A percentile compares a stretch with the other conserved stretches of the same genome.
phyloP scores from a whole-genome alignment of 2,113 vertebrate genomes.

The Periophthalmus modestus region DNA sequence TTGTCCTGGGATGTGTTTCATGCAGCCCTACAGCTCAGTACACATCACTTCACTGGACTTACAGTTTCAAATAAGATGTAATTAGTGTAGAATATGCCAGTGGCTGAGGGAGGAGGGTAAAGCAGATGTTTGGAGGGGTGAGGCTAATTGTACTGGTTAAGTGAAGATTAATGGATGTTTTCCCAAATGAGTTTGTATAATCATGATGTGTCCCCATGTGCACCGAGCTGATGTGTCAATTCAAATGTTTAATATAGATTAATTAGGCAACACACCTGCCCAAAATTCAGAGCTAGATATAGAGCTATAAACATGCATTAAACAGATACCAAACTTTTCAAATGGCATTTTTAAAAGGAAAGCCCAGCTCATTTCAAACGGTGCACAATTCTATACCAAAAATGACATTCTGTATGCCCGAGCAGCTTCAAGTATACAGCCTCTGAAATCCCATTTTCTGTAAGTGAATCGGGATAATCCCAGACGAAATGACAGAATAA shows the following conservation, averaged over 20 bases:
- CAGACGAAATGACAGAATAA: constrained; percentile 56
- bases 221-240: background rate
- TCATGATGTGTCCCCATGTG: background rate
- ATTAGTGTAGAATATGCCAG: constrained; percentile 41
- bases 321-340: background rate
- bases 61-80: constrained; percentile 49
- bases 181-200: constrained; percentile 11
- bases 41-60: constrained; percentile 7
- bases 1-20: too few species aligned
- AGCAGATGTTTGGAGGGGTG: constrained; percentile 51
- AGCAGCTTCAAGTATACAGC: constrained; percentile 53
- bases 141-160: constrained; percentile 18
- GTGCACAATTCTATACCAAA: constrained; percentile 34
- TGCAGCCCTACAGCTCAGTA: too few species aligned
- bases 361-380: constrained; percentile 7
- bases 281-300: too few species aligned
- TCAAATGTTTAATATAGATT: background rate
- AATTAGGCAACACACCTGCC: too few species aligned
- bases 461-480: constrained; percentile 69
- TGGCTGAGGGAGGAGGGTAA: constrained; percentile 27
- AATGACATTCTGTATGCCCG: constrained; percentile 51
- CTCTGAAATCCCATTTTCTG: constrained; percentile 61
- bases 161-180: constrained; percentile 37
- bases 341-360: background rate
- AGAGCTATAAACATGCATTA: too few species aligned